Evolutionary conservation across 2,888 invertebrate genomes (phyloP), one percentile per base, ranked within the genome.

Genomic region (Hydraecia micacea): DNA sequence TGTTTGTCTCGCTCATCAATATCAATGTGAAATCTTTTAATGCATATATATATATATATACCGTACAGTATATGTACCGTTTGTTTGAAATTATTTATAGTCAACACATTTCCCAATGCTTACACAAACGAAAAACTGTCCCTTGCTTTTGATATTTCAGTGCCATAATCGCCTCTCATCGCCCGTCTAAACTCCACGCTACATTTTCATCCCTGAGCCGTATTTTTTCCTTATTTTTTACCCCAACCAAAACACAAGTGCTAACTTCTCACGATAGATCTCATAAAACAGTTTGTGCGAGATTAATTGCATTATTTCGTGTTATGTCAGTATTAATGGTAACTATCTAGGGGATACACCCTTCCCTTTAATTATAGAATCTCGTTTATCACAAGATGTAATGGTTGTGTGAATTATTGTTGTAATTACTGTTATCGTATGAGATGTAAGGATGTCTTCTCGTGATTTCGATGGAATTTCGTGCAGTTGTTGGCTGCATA

Each of bases 241-340:
- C 87, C 90, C 89, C 88, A 76, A 71, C 84, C 85, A 80, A 88
- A 83, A 90, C 84, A 91, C 96, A 96, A 96, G 94, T 96, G 96
- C 91, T 91, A 88, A 89, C 90, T 95, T 97, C 96, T 94, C 96
- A 97, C 96, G 95, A 91, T 88, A 79, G 87, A 88, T 90, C 89
- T 90, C 88, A 87, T 95, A 95, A 95, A 95, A 96, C 94, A 93
- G 94, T 94, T 93, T 92, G 88, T 88, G 92, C 91, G 91, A 93
- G 92, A 97, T 96, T 96, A 96, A 96, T 97, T 95, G 95, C 95
- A 94, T 95, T 96, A 96, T 97, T 91, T 91, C 97, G 95, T 97
- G 97, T 93, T 95, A 92, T 93, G 93, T 95, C 94, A 93, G 94
- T 95, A 95, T 95, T 95, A 96, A 94, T 95, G 92, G 92, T 90